These are phyloP conservation scores for Psettodes erumei DNA, from an alignment of 2,113 vertebrate genomes.

Conservation along the genomic window DNA sequence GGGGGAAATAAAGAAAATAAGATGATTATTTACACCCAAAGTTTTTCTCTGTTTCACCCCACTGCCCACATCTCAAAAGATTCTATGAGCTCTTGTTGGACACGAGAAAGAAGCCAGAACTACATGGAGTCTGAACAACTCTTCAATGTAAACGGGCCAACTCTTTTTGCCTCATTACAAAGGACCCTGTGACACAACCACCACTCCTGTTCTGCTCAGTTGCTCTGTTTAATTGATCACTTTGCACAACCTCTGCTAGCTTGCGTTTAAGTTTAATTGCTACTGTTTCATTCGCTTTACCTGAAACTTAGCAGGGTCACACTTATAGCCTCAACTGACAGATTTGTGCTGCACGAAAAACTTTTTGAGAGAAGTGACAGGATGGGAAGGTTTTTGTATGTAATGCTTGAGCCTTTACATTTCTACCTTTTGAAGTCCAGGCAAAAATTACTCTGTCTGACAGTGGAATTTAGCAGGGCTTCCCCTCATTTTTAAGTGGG, in stretches of 20 bases:
- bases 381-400: background rate
- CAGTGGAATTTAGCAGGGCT: slow-evolving; percentile 30
- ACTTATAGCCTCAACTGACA: slow-evolving; percentile 1
- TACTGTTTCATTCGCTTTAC: slow-evolving; percentile 10
- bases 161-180: slow-evolving; percentile 44
- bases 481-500: slow-evolving; percentile 50
- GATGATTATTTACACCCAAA: background rate
- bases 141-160: slow-evolving; percentile 3
- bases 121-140: slow-evolving; percentile 17
- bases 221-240: slow-evolving; percentile 62
- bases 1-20: slow-evolving; percentile 4
- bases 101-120: slow-evolving; percentile 33
- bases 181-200: slow-evolving; percentile 21
- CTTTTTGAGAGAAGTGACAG: slow-evolving; percentile 14
- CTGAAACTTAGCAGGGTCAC: slow-evolving; percentile 16
- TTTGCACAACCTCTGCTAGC: slow-evolving; percentile 20
- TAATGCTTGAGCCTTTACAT: no score
- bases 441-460: slow-evolving; percentile 32
- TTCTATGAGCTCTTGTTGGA: background rate
- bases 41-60: background rate
- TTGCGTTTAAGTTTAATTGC: slow-evolving; percentile 46
- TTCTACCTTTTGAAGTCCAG: slow-evolving; percentile 37
- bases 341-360: background rate
- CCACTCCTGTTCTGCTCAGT: slow-evolving; percentile 50
- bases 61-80: slow-evolving; percentile 13